phyloP scores from a whole-genome alignment of 2,888 invertebrate species.

The Pyrochroa serraticornis region DNA sequence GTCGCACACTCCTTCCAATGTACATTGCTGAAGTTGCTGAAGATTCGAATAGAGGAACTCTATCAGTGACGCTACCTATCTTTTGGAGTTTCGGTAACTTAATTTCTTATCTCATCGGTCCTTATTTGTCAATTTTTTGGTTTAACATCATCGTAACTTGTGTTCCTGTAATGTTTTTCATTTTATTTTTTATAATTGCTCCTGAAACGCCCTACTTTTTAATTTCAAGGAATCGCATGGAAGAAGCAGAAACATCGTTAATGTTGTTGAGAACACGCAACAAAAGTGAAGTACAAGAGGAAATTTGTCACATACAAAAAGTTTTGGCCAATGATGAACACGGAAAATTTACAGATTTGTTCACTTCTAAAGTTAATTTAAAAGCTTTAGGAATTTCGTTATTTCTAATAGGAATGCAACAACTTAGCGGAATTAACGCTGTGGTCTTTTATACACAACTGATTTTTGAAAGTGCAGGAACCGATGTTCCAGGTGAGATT shows the following conservation, averaged over 20 bases:
- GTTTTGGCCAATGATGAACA: conserved; percentile 31
- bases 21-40: conserved; percentile 85
- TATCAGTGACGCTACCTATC: conserved; percentile 47
- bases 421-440: conserved; percentile 79
- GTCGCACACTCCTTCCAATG: conserved; percentile 78
- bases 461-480: conserved; percentile 72
- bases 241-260: conserved; percentile 69
- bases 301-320: conserved; percentile 50
- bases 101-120: conserved; percentile 62
- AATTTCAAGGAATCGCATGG: conserved; percentile 62
- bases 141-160: conserved; percentile 70
- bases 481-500: conserved; percentile 64
- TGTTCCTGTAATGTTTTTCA: conserved; percentile 52
- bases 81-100: background rate
- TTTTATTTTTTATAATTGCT: conserved; percentile 71
- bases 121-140: conserved; percentile 67
- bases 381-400: conserved; percentile 75
- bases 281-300: conserved; percentile 65
- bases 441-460: conserved; percentile 76
- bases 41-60: conserved; percentile 76
- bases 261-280: conserved; percentile 72
- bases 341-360: conserved; percentile 62
- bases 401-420: conserved; percentile 66
- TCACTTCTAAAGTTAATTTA: conserved; percentile 69
- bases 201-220: conserved; percentile 80